Base-by-base conservation (phyloP, 2,888 invertebrate genomes). In the Drosophila mimica region DNA sequence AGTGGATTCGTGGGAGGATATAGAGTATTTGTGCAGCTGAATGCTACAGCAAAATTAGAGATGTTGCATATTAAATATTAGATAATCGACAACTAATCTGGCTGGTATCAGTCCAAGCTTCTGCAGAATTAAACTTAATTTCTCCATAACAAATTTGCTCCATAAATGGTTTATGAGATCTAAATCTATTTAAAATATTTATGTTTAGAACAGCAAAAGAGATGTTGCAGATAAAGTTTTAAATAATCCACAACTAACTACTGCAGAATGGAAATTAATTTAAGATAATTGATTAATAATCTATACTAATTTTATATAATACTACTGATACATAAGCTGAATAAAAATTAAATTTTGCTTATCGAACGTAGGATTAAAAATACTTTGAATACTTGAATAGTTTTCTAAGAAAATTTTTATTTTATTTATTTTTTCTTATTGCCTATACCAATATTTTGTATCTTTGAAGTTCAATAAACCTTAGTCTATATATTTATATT, bases 21-120 rank as follows among this genome's bases (percentile, higher is more conserved):
- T 57, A 73, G 62, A 46, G 60, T 66, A 82, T 78, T 79, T 82
- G 49, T 73, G 62, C 56, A 62, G 57, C 59, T 62, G 61, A 53
- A 59, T 70, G 64, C 52, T 20, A 59, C 54, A 34, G 9, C 20
- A 11, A 59, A 48, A 48, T 68, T 34, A 13, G 49, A 57, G 67
- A 62, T 77, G 62, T 31, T 17, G n/a, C 11, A 33, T 56, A 70
- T 57, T 53, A 59, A 36, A 56, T 33, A 28, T 53, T 61, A 48
- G 33, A 52, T 53, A 36, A 53, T 59, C 46, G 30, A 58, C 3
- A 13, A 9, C 28, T n/a, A 34, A 15, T 20, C 20, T 53, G 11
- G 9, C 4, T 17, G 11, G 36, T 43, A 43, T 43, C 20, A 20
- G 20, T 5, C 2, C 5, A 11, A 11, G 43, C 20, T 11, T 11